phyloP scores from a whole-genome alignment of 2,797 vertebrate species.

The Rhinella marina region DNA sequence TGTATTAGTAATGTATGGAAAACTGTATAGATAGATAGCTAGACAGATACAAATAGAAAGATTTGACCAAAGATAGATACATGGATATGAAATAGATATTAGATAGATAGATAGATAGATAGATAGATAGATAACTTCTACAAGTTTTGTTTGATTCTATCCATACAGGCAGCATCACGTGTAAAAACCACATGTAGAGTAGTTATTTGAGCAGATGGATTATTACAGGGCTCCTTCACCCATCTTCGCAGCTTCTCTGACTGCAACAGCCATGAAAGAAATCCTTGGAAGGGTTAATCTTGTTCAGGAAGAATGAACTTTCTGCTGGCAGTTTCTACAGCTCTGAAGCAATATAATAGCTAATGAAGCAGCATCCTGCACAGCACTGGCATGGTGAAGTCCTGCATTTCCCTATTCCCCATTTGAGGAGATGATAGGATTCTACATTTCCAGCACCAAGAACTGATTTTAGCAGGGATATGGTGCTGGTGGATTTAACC shows the following conservation, averaged over 20 bases:
- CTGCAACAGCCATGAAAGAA: neutral
- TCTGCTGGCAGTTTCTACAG: neutral
- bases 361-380: slow-evolving; percentile 10
- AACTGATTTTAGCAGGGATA: slow-evolving; percentile 30
- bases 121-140: neutral
- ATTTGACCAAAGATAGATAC: neutral
- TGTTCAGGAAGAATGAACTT: neutral
- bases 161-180: too few species aligned
- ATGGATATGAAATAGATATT: neutral
- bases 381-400: neutral
- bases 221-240: neutral
- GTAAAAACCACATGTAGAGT: neutral
- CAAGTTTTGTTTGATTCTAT: neutral
- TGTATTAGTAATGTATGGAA: neutral
- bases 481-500: slow-evolving; percentile 47
- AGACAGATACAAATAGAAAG: too few species aligned
- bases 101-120: neutral
- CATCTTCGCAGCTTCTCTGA: too few species aligned
- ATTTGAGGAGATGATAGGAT: neutral
- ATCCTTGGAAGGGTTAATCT: neutral
- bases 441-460: neutral
- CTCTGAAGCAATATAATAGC: neutral
- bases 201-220: neutral
- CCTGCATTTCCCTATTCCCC: neutral
- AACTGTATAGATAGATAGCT: neutral